phyloP scores from a whole-genome alignment of 2,113 vertebrate genomes.

The Hassar affinis region DNA sequence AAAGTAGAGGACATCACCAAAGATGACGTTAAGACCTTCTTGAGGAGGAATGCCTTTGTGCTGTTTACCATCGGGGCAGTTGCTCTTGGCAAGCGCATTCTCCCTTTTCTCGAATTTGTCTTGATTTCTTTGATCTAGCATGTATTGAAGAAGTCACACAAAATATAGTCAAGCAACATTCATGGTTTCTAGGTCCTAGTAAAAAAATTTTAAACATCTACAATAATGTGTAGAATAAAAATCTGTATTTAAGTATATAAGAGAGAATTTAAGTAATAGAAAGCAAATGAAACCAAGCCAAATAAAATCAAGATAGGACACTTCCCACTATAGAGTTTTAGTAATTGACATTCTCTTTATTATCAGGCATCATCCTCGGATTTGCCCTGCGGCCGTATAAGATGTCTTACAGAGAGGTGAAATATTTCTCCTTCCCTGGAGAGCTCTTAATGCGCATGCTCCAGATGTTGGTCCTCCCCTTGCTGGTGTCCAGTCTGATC shows the following conservation, averaged over 20 bases:
- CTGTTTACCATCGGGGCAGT: conserved; percentile 90
- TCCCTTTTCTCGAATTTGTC: not conserved
- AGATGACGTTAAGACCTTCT: conserved; percentile 86
- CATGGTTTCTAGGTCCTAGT: not conserved
- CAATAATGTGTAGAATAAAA: no score
- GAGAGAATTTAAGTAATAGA: no score
- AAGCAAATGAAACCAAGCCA: not conserved
- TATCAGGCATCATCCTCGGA: conserved; percentile 84
- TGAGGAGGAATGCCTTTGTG: conserved; percentile 92
- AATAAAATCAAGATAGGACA: not conserved
- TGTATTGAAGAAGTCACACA: not conserved
- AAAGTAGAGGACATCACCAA: conserved; percentile 93
- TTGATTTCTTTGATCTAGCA: not conserved
- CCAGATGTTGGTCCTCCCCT: conserved; percentile 93
- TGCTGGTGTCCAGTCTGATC: conserved; percentile 92
- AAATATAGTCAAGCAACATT: not conserved
- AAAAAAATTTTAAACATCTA: not conserved
- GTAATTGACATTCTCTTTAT: conserved; percentile 6
- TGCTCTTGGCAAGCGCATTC: conserved; percentile 80
- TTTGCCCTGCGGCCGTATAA: conserved; percentile 85
- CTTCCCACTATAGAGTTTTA: not conserved
- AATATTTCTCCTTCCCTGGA: conserved; percentile 96
- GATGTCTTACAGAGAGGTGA: conserved; percentile 89
- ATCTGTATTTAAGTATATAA: no score
- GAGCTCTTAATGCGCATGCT: conserved; percentile 96